phyloP scores from a whole-genome alignment of 2,888 invertebrate genomes.

The Andrena marginata region DNA sequence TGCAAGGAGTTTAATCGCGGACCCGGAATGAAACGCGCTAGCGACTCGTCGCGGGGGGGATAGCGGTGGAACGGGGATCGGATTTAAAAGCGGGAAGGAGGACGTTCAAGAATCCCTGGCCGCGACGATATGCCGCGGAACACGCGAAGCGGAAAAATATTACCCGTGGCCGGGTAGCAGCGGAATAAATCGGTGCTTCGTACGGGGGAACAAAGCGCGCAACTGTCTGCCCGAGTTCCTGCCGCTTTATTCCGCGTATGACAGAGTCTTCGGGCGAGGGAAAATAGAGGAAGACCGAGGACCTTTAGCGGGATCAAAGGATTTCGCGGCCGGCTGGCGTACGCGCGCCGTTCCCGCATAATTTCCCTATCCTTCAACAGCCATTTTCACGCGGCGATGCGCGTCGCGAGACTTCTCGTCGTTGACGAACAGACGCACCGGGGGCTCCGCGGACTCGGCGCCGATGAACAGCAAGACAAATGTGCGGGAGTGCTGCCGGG shows the following conservation, averaged over 20 bases:
- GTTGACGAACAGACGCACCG: not conserved
- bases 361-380: constrained; percentile 31
- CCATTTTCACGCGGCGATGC: constrained; percentile 4
- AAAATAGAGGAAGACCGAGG: constrained; percentile 3
- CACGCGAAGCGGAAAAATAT: constrained; percentile 38
- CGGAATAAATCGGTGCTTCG: constrained; percentile 42
- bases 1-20: too few relatives aligned
- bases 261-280: constrained; percentile 22
- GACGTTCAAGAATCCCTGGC: constrained; percentile 24
- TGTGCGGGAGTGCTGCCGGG: too few relatives aligned
- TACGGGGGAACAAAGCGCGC: constrained; percentile 31
- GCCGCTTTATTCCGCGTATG: constrained; percentile 23
- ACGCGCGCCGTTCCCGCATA: constrained; percentile 10
- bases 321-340: constrained; percentile 29
- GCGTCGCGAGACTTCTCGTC: not conserved
- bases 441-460: not conserved
- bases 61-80: not conserved
- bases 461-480: not conserved
- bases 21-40: too few relatives aligned
- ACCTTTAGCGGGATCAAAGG: constrained; percentile 47
- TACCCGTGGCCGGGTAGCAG: constrained; percentile 8
- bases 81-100: constrained; percentile 26
- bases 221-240: constrained; percentile 28
- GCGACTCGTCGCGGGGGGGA: not conserved
- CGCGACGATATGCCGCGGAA: not conserved